Evolutionary conservation across 2,797 vertebrate genomes (phyloP), one percentile per base, ranked within the genome.

Genomic region (Helicolenus hilgendorfi): DNA sequence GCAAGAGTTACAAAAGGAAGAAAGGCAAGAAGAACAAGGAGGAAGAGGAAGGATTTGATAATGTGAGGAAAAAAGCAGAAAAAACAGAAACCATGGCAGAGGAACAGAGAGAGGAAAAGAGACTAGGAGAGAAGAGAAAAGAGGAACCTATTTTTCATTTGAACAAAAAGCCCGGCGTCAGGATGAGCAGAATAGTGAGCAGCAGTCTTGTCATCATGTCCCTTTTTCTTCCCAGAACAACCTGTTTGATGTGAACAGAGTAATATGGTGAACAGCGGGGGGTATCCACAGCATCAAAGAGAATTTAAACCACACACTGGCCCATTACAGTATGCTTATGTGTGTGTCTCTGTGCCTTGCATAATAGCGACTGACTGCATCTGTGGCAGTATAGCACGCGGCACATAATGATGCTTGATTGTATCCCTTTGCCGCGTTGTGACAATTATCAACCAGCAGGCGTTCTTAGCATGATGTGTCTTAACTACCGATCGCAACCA

Each of bases 241-340:
- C 89, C 84, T 93, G 94, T 95, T 95, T 95, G 93, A 96, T 94
- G 91, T 95, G 92, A 86, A 83, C 94, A 81, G 84, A 84, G 92
- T 93, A 94, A 95, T 94, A 93, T 83, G 85, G 79, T 56, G 80
- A 93, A 76, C 94, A 91, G 93, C 35, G 1, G 91, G 95, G 68
- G 91, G 89, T 63, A 73, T 90, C 90, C 82, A 82, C 67, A 35
- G 74, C 93, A 94, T 96, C 94, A 95, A 96, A 96, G 90, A 84
- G 63, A 94, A 92, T 93, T 92, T 89, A 92, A 92, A 93, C 84
- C 89, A 81, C 92, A 91, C 89, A 92, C 79, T 88, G 78, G 86
- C 69, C 93, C 88, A 94, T 96, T 95, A 93, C n/a, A 14, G 65
- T 18, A 59, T 70, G 64, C 71, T 33, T 76, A 35, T 31, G 31